phyloP scores from a whole-genome alignment of 2,888 invertebrate genomes.

The Trissolcus japonicus region DNA sequence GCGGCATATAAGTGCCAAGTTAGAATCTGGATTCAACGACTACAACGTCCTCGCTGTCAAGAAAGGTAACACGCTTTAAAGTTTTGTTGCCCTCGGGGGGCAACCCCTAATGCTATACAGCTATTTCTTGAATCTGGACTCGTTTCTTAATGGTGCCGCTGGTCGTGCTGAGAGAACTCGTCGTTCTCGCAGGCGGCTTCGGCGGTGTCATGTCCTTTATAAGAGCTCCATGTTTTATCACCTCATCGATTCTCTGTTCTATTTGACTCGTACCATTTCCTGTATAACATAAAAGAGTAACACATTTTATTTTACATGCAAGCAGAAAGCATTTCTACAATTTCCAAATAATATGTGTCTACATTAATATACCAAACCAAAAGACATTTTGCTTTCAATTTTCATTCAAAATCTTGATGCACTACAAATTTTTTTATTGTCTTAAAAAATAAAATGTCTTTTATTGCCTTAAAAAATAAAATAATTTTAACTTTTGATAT shows the following conservation, averaged over 20 bases:
- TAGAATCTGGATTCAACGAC: constrained; percentile 69
- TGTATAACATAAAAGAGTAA: constrained; percentile 27
- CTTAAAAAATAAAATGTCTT: too few species aligned
- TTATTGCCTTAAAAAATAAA: too few species aligned
- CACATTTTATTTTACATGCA: constrained; percentile 19
- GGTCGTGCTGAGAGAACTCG: constrained; percentile 68
- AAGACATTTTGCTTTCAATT: background rate
- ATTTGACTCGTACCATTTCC: constrained; percentile 55
- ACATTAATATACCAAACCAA: background rate
- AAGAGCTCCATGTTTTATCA: constrained; percentile 49
- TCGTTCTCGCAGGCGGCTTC: constrained; percentile 72
- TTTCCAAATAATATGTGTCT: background rate
- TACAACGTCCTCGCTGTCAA: constrained; percentile 64
- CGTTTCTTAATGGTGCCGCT: constrained; percentile 83
- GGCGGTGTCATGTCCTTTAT: constrained; percentile 68
- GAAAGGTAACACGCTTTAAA: constrained; percentile 73
- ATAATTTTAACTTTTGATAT: too few species aligned
- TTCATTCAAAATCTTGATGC: background rate
- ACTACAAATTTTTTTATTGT: too few species aligned
- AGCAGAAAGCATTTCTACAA: background rate
- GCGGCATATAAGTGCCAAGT: constrained; percentile 37
- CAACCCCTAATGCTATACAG: constrained; percentile 81
- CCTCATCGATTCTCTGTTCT: constrained; percentile 55
- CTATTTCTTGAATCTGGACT: constrained; percentile 88
- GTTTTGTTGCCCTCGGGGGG: constrained; percentile 72